Evolutionary conservation across 2,888 invertebrate genomes (phyloP).

Genomic region (Standfussiana lucernea): DNA sequence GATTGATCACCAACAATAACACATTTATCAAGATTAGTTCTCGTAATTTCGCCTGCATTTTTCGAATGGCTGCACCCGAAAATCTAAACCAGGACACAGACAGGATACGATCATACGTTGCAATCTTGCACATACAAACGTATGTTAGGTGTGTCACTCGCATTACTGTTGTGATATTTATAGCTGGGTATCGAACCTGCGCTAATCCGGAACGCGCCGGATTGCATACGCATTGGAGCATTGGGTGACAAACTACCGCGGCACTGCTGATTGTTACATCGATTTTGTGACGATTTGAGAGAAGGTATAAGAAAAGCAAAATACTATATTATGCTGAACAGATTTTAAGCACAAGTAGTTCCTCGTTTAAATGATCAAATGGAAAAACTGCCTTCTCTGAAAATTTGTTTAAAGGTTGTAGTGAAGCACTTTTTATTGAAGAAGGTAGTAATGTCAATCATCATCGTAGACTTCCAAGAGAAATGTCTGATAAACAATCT

Average conservation of each 20-base stretch:
- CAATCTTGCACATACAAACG: conserved; percentile 51
- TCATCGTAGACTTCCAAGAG: background rate
- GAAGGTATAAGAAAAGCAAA: background rate
- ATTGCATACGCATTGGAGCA: conserved; percentile 63
- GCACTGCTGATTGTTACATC: conserved; percentile 53
- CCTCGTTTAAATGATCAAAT: background rate
- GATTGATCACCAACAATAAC: conserved; percentile 24
- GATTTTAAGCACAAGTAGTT: background rate
- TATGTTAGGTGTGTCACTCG: conserved; percentile 71
- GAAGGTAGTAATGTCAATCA: background rate
- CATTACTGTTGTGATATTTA: conserved; percentile 81
- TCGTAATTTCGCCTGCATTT: conserved; percentile 5
- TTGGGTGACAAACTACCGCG: conserved; percentile 67
- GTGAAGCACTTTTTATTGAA: background rate
- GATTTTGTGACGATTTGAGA: conserved; percentile 32
- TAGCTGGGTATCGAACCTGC: conserved; percentile 73
- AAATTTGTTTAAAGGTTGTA: too few relatives aligned
- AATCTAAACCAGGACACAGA: conserved; percentile 6
- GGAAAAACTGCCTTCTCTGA: background rate
- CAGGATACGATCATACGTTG: background rate
- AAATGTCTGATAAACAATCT: background rate
- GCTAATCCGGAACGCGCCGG: conserved; percentile 71
- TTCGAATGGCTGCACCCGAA: conserved; percentile 7
- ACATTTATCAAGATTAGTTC: conserved; percentile 40
- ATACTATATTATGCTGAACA: background rate